phyloP scores from a whole-genome alignment of 2,797 vertebrate species.

The Discoglossus pictus region DNA sequence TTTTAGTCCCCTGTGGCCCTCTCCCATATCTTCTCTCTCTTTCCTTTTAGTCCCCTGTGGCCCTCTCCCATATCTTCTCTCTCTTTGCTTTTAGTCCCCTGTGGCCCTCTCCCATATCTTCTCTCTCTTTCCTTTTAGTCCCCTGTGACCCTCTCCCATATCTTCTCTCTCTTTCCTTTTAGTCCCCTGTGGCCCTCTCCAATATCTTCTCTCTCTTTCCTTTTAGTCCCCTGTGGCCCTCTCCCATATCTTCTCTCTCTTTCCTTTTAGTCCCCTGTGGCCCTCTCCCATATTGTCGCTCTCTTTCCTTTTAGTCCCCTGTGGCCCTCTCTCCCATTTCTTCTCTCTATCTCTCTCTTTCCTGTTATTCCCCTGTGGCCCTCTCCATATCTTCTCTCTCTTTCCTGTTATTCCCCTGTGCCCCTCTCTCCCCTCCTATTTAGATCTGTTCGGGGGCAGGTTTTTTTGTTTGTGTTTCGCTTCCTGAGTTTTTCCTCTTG shows the following conservation, averaged over 20 bases:
- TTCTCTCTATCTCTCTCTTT: conserved; percentile 19
- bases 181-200: too few species aligned
- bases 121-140: too few species aligned
- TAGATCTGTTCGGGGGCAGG: conserved; percentile 16
- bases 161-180: too few species aligned
- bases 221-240: too few species aligned
- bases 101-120: too few species aligned
- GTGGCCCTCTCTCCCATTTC: conserved; percentile 12
- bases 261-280: neutral
- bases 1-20: too few species aligned
- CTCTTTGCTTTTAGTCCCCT: too few species aligned
- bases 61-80: too few species aligned
- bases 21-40: too few species aligned
- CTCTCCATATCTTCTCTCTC: conserved; percentile 46
- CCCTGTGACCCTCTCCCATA: too few species aligned
- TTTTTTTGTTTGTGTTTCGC: conserved; percentile 27
- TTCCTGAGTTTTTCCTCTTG: conserved; percentile 41
- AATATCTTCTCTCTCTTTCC: neutral
- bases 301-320: conserved; percentile 14
- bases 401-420: conserved; percentile 28
- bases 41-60: too few species aligned
- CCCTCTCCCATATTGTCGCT: conserved; percentile 17
- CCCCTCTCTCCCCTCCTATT: too few species aligned
- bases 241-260: conserved; percentile 1
- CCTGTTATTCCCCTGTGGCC: conserved; percentile 4